Evolutionary conservation across 2,797 vertebrate genomes (phyloP), one percentile per base, ranked within the genome.

Genomic region (Propithecus perrieri): DNA sequence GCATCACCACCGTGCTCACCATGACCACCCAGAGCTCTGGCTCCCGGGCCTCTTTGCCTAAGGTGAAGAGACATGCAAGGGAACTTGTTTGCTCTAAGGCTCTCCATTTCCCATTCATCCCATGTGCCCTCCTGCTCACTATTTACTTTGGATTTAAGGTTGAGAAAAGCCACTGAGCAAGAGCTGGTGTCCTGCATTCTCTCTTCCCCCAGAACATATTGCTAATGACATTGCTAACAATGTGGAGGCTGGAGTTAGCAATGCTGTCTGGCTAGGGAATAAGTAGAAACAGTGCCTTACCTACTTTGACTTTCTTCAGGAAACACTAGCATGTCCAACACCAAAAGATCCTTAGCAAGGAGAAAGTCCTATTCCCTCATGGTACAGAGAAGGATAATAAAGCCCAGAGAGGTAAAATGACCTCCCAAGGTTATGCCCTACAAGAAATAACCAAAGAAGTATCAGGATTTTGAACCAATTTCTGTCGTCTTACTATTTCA

Each of bases 21-120:
- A 99, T 99, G 99, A 99, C 99, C 85, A 99, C 99, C 0, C 99
- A 99, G 98, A 99, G 99, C 57, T 99, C 99, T 0, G 99, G 99
- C 35, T 99, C 99, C 28, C 98, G 99, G 55, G 99, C 99, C 50
- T 99, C 99, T n/a, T 98, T 99, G 97, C 99, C 99, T 86, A 99
- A 99, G 99, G 99, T 99, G 97, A 98, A 98, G 85, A 48, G 75
- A 90, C 33, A 65, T 59, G 30, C 78, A 72, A 91, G 38, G 30
- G 35, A 96, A 71, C 30, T 55, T 88, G 67, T 53, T 93, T 96
- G 71, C 72, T 24, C 71, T 41, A 71, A 69, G 89, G 59, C 15
- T 75, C 38, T 26, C 80, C n/a, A 72, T 83, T 91, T 90, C 46
- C 35, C 61, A 84, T 81, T 89, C 53, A 96, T 72, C 18, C 35